Base-by-base conservation (phyloP, 1,140 invertebrate genomes). In the Anoplolepis gracilipes region DNA sequence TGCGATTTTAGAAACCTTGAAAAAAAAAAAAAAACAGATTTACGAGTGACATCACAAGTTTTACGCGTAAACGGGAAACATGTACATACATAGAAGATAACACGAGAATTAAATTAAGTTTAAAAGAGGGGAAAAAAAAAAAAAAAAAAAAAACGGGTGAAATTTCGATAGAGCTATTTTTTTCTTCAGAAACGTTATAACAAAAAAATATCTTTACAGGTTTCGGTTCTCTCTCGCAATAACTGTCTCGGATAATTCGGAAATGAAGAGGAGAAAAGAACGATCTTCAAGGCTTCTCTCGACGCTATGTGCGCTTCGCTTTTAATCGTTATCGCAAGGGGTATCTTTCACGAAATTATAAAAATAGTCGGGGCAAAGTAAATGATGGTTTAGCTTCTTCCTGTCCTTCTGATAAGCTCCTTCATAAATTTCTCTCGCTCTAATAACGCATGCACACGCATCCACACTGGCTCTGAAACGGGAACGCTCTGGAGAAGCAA, bases 401-500 rank as follows among this genome's bases (percentile, higher is more conserved):
- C 5, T 61, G 55, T 61, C 55, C 55, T 3, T 49, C 53, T 6
- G 19, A 61, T n/a, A 11, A 42, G 33, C 4, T 61, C 33, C 55
- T n/a, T 76, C 53, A 8, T 57, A 53, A 59, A 36, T 42, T 42
- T 25, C 16, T 55, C 10, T 76, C 55, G 55, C 55, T 61, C 22
- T 10, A 36, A 61, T 59, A 75, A 75, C 22, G 33, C 30, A 10
- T 39, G 11, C 22, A 22, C n/a, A 53, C 6, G 10, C 7, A 28
- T 7, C 2, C 19, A 39, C 16, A n/a, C 5, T 6, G 19, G 4
- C 55, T 39, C 22, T 57, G 33, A 42, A 13, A 77, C 13, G 6
- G 13, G 39, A 36, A 76, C 1, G 64, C 85, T 85, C 69, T 30
- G 82, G 88, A 93, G 87, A 86, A 67, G 33, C 92, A 92, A 81